Evolutionary conservation across 2,113 vertebrate species (phyloP).

Genomic region (Pyrgilauda ruficollis): DNA sequence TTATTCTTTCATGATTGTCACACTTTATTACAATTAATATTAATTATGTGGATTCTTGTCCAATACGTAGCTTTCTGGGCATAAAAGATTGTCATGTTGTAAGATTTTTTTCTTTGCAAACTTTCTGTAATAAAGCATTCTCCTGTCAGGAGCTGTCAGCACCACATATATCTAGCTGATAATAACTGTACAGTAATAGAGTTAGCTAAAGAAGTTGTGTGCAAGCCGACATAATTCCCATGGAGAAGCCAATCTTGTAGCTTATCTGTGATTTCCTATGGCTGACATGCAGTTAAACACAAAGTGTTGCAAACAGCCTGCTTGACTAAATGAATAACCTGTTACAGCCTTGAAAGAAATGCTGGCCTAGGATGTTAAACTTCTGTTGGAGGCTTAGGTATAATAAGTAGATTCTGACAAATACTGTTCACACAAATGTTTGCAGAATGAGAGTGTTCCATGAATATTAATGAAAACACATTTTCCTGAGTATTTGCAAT

Average conservation of each 20-base stretch:
- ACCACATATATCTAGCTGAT: conserved; percentile 49
- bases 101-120: conserved; percentile 34
- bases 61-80: background rate
- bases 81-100: background rate
- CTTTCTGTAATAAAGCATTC: conserved; percentile 35
- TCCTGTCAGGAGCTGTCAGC: conserved; percentile 55
- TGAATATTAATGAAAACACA: conserved; percentile 54
- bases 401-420: conserved; percentile 53
- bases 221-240: conserved; percentile 30
- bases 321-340: conserved; percentile 46
- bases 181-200: conserved; percentile 33
- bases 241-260: conserved; percentile 19
- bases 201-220: conserved; percentile 34
- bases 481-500: background rate
- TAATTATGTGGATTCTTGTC: conserved; percentile 11
- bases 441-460: conserved; percentile 34
- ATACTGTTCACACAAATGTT: conserved; percentile 53
- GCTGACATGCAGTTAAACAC: conserved; percentile 45
- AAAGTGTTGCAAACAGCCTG: conserved; percentile 51
- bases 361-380: conserved; percentile 51
- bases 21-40: conserved; percentile 47
- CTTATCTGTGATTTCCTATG: conserved; percentile 30
- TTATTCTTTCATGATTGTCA: conserved; percentile 15
- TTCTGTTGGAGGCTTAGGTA: conserved; percentile 30
- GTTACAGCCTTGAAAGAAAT: conserved; percentile 56